phyloP scores from a whole-genome alignment of 2,888 invertebrate genomes.

The Dryococelus australis region DNA sequence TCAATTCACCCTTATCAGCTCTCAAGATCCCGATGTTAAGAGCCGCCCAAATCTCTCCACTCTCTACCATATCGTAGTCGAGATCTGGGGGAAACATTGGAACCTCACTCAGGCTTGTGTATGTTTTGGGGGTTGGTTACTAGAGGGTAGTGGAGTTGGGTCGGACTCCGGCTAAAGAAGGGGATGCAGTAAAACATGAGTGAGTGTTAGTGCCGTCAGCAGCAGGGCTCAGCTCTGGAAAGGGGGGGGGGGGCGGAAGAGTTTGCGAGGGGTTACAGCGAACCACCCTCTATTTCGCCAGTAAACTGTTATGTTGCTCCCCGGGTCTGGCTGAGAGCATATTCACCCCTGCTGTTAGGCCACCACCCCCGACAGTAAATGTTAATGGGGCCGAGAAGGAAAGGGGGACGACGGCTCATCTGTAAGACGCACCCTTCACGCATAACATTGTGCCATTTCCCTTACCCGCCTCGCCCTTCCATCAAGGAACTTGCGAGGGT shows the following conservation, averaged over 20 bases:
- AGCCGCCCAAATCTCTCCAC: too few species aligned
- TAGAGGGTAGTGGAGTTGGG: not conserved
- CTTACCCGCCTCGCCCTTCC: not conserved
- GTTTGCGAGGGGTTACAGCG: not conserved
- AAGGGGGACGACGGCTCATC: not conserved
- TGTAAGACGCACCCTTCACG: conserved; percentile 16
- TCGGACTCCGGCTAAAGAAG: not conserved
- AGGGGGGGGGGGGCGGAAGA: not conserved
- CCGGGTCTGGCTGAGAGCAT: not conserved
- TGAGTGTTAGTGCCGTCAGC: conserved; percentile 16
- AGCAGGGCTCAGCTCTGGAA: not conserved
- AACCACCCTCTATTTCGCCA: not conserved
- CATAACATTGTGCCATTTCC: not conserved
- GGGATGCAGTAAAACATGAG: not conserved
- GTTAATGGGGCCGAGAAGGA: not conserved
- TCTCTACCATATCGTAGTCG: too few species aligned
- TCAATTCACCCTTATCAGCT: too few species aligned
- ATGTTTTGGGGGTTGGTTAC: not conserved
- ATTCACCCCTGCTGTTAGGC: not conserved
- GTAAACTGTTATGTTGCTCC: conserved; percentile 8
- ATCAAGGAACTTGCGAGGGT: too few species aligned
- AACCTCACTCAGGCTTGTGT: not conserved
- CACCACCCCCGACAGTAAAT: not conserved
- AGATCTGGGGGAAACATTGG: too few species aligned
- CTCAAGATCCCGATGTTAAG: too few species aligned